Evolutionary conservation across 2,797 vertebrate species (phyloP).

Genomic region (Scolopax bukidnonensis): DNA sequence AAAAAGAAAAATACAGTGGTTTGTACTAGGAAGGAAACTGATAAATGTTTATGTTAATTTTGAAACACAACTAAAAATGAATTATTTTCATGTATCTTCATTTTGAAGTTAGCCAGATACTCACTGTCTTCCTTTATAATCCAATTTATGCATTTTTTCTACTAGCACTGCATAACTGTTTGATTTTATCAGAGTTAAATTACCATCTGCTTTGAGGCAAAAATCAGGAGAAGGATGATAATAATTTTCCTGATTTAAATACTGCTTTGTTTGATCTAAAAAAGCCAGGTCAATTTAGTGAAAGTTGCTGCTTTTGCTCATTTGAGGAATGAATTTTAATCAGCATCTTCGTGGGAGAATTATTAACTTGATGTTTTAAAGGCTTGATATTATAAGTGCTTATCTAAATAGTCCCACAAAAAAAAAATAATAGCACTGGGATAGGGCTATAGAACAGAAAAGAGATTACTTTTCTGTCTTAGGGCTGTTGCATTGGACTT

Average conservation of each 20-base stretch:
- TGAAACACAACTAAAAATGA: not conserved
- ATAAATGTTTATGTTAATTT: not conserved
- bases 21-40: not conserved
- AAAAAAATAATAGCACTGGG: not conserved
- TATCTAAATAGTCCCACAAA: not conserved
- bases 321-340: conserved; percentile 44
- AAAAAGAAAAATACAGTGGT: not conserved
- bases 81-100: not conserved
- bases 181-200: conserved; percentile 37
- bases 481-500: not conserved
- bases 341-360: not conserved
- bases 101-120: conserved; percentile 8
- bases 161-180: not conserved
- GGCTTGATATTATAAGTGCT: not conserved
- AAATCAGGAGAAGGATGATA: conserved; percentile 32
- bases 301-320: conserved; percentile 40
- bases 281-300: conserved; percentile 8
- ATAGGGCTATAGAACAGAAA: not conserved
- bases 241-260: conserved; percentile 30
- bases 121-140: not conserved
- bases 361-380: conserved; percentile 21
- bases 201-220: conserved; percentile 31
- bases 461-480: not conserved
- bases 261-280: conserved; percentile 21
- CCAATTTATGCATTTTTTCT: not conserved